These are phyloP conservation scores for Sarcophaga peregrina DNA, from an alignment of 1,140 invertebrate genomes.

Conservation along the genomic window DNA sequence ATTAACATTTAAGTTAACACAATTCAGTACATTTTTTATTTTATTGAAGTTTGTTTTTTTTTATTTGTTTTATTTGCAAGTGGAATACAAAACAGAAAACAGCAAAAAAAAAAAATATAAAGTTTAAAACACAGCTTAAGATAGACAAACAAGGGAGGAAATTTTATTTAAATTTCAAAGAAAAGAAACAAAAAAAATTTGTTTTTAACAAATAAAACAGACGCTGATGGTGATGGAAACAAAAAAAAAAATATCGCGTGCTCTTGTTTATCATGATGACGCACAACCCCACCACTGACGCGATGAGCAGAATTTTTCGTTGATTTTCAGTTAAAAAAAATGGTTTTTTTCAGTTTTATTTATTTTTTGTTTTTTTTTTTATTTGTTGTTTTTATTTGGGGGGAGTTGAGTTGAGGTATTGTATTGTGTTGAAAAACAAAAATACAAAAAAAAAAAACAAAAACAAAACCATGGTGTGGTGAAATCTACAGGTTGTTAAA, in stretches of 20 bases:
- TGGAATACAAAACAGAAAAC: neutral
- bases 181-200: too few relatives aligned
- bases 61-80: too few relatives aligned
- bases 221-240: neutral
- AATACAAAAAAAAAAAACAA: neutral
- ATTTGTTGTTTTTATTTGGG: neutral
- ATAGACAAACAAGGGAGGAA: too few relatives aligned
- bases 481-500: slow-evolving; percentile 38
- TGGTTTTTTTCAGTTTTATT: neutral
- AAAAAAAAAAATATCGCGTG: slow-evolving; percentile 32
- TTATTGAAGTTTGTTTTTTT: too few relatives aligned
- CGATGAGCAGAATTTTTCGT: slow-evolving; percentile 7
- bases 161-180: too few relatives aligned
- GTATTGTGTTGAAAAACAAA: neutral
- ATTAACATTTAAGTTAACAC: too few relatives aligned
- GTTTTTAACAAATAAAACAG: too few relatives aligned
- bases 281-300: slow-evolving; percentile 25
- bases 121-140: neutral
- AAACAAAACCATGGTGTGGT: neutral
- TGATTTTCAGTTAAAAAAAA: neutral
- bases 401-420: neutral
- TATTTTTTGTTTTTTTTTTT: slow-evolving; percentile 2
- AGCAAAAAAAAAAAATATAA: too few relatives aligned
- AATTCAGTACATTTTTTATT: too few relatives aligned
- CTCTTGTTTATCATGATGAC: slow-evolving; percentile 33